A percentile compares a stretch with the other conserved stretches of the same genome.
Conservation (phyloP, 2,797 vertebrate genomes). For the Megaceryle alcyon region DNA sequence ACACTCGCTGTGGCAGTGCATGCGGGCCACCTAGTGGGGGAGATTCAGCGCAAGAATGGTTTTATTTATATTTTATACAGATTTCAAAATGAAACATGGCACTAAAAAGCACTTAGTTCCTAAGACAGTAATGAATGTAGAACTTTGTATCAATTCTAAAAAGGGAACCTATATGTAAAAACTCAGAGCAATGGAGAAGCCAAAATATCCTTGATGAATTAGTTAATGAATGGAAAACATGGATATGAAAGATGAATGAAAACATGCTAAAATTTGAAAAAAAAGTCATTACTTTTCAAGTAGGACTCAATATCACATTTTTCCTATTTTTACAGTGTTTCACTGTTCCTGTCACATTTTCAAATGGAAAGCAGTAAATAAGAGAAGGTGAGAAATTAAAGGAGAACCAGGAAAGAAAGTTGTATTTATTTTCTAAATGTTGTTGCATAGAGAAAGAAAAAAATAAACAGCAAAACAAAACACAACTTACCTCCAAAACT, state of each 20-base stretch:
- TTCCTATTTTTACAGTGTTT: neutral
- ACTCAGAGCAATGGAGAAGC: neutral
- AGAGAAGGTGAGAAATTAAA: neutral
- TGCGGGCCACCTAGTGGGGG: too few species aligned
- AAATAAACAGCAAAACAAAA: too few species aligned
- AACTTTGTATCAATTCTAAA: neutral
- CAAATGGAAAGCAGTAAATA: neutral
- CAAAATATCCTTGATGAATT: neutral
- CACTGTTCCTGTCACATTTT: neutral
- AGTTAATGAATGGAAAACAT: neutral
- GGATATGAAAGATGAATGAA: neutral
- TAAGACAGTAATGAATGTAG: neutral
- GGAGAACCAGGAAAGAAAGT: neutral
- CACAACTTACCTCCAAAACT: accelerated
- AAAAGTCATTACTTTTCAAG: neutral
- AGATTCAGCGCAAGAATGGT: too few species aligned
- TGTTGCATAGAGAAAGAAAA: neutral
- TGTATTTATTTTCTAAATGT: neutral
- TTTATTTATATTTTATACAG: too few species aligned
- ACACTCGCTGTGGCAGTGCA: too few species aligned
- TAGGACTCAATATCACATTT: neutral
- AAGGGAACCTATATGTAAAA: neutral
- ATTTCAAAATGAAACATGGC: neutral
- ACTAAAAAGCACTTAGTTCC: neutral
- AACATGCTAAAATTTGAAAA: neutral